Evolutionary conservation across 2,888 invertebrate species (phyloP), one percentile per base, ranked within the genome.

Genomic region (Isoperla grammatica): DNA sequence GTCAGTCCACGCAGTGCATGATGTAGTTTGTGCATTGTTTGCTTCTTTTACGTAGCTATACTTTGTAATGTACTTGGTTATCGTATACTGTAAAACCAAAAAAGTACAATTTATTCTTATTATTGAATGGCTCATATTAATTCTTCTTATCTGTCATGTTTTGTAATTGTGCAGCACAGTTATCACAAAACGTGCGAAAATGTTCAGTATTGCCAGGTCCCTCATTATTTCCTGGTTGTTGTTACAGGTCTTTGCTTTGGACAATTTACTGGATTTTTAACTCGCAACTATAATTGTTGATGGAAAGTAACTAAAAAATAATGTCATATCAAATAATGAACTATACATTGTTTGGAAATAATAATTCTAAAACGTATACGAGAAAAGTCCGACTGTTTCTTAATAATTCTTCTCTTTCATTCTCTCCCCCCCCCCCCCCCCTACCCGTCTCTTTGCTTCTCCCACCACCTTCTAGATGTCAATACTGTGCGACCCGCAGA

Each of bases 401-500:
- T 59, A 29, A 46, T 37, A 46, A 11, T 57, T 19, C 39, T 45
- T 40, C 61, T 58, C 12, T 22, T 56, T 49, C 29, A 11, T 17
- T 43, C 55, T 39, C 37, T 22, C 40, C 40, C 17, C 46, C 50
- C 20, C 17, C 17, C 39, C 50, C 20, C 13, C 54, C 23, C n/a
- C 23, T 40, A 23, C 49, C 5, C n/a, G n/a, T 8, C 8, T 29
- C 29, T 29, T 29, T 8, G 29, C 4, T 29, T 29, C 29, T 29
- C 29, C 29, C 29, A 12, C 45, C 19, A 20, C 11, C 39, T 17
- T 11, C 9, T 55, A 61, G 63, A 54, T 61, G 63, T 53, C 65
- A 17, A 57, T 65, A 35, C 63, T 66, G 59, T 66, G 65, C 49
- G 66, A 66, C 49, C 63, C 65, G 9, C 65, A 64, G 46, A 62